These are phyloP conservation scores for Crax fasciolata DNA, from an alignment of 2,797 vertebrate genomes.

Conservation along the genomic window DNA sequence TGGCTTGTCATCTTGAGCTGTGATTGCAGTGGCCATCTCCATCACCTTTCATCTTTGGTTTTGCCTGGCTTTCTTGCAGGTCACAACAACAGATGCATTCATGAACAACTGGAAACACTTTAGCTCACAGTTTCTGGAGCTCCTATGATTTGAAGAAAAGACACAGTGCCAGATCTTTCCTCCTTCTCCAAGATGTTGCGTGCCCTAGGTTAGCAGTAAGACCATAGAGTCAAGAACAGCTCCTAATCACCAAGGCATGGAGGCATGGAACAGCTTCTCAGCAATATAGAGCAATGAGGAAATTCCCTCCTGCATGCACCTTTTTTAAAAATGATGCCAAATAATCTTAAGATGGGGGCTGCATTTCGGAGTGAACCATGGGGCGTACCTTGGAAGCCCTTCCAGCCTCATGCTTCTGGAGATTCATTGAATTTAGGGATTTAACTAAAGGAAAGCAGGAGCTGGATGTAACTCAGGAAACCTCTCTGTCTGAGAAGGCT, in stretches of 20 bases:
- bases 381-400: background rate
- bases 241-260: background rate
- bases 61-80: background rate
- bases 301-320: background rate
- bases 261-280: background rate
- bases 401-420: background rate
- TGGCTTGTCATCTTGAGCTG: fast-evolving
- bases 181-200: background rate
- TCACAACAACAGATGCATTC: background rate
- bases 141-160: background rate
- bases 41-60: background rate
- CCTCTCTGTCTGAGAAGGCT: fast-evolving
- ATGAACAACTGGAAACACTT: too few species aligned
- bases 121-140: background rate
- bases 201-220: background rate
- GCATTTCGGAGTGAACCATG: background rate
- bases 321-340: background rate
- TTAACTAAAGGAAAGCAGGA: background rate
- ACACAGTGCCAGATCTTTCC: background rate
- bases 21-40: background rate
- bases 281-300: background rate
- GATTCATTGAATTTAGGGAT: background rate
- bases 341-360: background rate
- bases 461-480: background rate
- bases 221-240: background rate